phyloP scores from a whole-genome alignment of 2,797 vertebrate genomes.

The Brotula barbata region DNA sequence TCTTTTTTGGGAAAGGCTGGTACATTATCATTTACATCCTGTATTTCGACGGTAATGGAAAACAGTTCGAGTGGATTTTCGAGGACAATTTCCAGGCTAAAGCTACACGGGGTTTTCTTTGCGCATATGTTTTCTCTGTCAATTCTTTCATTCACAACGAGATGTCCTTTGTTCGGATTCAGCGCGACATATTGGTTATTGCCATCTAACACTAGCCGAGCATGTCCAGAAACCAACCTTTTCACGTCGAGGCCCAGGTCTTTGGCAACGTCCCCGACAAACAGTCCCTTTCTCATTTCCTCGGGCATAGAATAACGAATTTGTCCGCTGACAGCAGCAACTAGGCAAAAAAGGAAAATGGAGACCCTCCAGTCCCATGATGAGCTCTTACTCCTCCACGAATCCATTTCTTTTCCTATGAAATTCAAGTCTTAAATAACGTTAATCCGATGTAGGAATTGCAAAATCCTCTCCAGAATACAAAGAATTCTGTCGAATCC shows the following conservation, averaged over 20 bases:
- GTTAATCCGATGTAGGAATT: neutral
- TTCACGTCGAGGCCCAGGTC: constrained; percentile 72
- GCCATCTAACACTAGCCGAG: constrained; percentile 71
- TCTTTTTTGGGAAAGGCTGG: constrained; percentile 44
- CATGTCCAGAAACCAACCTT: constrained; percentile 62
- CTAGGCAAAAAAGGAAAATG: constrained; percentile 71
- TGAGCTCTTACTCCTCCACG: constrained; percentile 10
- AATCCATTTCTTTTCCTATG: constrained; percentile 28
- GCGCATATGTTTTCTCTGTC: constrained; percentile 77
- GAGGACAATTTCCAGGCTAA: constrained; percentile 73
- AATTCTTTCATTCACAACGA: constrained; percentile 74
- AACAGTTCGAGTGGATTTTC: constrained; percentile 76
- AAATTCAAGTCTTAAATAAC: constrained; percentile 5
- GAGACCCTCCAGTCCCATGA: constrained; percentile 59
- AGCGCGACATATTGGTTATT: constrained; percentile 73
- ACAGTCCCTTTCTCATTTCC: constrained; percentile 78
- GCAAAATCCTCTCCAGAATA: neutral
- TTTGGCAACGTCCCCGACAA: constrained; percentile 73
- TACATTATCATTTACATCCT: constrained; percentile 73
- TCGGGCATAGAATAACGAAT: constrained; percentile 87
- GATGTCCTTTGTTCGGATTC: constrained; percentile 69
- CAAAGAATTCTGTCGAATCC: neutral
- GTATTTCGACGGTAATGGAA: constrained; percentile 61
- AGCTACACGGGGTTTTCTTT: constrained; percentile 65
- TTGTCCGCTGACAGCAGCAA: constrained; percentile 65